Conservation (phyloP, 53 echinoderm and acorn worm genomes). For the Paracentrotus lividus region DNA sequence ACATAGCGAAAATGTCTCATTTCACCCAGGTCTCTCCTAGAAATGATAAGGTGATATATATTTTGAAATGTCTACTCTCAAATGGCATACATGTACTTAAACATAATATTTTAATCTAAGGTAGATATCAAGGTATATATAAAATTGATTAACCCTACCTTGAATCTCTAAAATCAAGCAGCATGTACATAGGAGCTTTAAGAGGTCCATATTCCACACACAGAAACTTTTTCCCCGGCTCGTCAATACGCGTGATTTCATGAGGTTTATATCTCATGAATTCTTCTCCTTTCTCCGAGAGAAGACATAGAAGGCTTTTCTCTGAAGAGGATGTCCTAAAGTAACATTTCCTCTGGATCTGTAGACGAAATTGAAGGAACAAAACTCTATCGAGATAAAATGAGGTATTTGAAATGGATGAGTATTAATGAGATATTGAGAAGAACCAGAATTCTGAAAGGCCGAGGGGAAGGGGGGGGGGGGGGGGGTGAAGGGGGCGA, state of each 20-base stretch:
- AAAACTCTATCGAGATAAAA: too few relatives aligned
- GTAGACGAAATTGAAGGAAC: neutral
- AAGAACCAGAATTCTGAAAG: too few relatives aligned
- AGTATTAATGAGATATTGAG: too few relatives aligned
- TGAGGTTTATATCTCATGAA: slow-evolving; percentile 31
- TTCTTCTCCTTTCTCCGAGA: neutral
- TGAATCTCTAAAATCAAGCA: slow-evolving; percentile 35
- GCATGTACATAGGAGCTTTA: neutral
- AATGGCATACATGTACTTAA: too few relatives aligned
- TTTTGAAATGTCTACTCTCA: too few relatives aligned
- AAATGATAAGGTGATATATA: too few relatives aligned
- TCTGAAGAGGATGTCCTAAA: neutral
- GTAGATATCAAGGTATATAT: too few relatives aligned
- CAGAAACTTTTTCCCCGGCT: slow-evolving; percentile 5
- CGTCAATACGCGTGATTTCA: neutral
- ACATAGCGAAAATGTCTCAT: neutral
- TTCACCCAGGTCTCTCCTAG: neutral
- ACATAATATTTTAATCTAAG: too few relatives aligned
- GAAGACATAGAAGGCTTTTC: neutral
- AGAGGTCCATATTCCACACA: slow-evolving; percentile 38
- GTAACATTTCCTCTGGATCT: neutral
- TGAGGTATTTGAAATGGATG: too few relatives aligned
- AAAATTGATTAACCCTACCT: neutral
- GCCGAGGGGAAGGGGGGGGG: too few relatives aligned
- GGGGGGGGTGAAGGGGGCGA: too few relatives aligned